These are phyloP conservation scores for Limnodromus scolopaceus DNA, from an alignment of 2,797 vertebrate genomes.

Conservation along the genomic window DNA sequence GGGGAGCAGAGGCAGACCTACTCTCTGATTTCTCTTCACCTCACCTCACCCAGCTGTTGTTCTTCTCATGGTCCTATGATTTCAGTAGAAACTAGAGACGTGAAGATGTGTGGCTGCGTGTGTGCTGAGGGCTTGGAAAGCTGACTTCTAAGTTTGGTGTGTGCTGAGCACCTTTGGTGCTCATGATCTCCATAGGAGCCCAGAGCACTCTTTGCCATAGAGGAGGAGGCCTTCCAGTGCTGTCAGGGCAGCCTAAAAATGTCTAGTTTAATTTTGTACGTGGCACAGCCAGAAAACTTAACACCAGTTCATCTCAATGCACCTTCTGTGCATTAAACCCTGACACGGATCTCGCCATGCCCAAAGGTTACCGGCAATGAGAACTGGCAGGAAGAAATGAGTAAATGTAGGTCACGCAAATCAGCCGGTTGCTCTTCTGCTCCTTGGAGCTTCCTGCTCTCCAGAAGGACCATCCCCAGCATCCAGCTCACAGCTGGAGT, in stretches of 20 bases:
- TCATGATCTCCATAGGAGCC: neutral
- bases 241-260: neutral
- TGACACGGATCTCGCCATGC: neutral
- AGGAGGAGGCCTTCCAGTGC: neutral
- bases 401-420: neutral
- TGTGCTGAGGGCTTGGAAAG: neutral
- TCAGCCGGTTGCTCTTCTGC: neutral
- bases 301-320: neutral
- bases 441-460: neutral
- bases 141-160: neutral
- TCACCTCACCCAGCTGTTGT: conserved; percentile 37
- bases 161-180: neutral
- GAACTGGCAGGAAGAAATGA: neutral
- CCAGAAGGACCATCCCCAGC: neutral
- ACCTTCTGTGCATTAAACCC: neutral
- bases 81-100: neutral
- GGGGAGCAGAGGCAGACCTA: conserved; percentile 12
- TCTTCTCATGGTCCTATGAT: neutral
- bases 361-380: neutral
- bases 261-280: neutral
- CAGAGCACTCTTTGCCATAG: neutral
- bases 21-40: neutral
- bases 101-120: rapidly evolving
- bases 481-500: neutral
- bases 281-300: neutral